phyloP scores from a whole-genome alignment of 2,797 vertebrate species.

The Nyctalus aviator region DNA sequence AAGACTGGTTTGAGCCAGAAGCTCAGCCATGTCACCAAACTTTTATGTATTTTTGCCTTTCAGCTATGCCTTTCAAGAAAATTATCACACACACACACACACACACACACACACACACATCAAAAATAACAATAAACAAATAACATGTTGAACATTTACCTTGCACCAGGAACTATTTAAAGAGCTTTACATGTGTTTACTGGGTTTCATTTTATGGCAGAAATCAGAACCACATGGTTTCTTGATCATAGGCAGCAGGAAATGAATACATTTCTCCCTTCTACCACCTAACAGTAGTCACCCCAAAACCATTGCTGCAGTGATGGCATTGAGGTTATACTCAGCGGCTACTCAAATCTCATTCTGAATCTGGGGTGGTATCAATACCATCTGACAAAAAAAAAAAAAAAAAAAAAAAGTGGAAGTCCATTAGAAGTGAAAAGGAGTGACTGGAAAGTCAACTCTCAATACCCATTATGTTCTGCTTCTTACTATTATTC shows the following conservation, averaged over 20 bases:
- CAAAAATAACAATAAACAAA: neutral
- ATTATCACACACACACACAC: neutral
- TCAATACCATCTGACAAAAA: no score
- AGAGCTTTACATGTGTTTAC: constrained; percentile 5
- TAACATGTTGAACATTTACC: neutral
- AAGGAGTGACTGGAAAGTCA: neutral
- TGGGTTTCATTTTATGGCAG: neutral
- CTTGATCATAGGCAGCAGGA: neutral
- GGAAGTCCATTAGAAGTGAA: neutral
- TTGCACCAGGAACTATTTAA: neutral
- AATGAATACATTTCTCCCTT: neutral
- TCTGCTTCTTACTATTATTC: neutral
- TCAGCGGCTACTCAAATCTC: neutral
- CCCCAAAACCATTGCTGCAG: neutral
- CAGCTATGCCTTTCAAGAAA: constrained; percentile 34
- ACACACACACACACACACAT: no score
- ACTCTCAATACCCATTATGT: neutral
- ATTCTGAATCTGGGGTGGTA: neutral
- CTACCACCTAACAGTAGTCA: neutral
- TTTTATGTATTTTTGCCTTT: neutral
- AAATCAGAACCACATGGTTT: neutral
- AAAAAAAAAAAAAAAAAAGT: neutral
- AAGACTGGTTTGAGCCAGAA: neutral
- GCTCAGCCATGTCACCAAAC: neutral
- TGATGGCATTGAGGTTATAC: neutral